Evolutionary conservation across 2,888 invertebrate genomes (phyloP), one percentile per base, ranked within the genome.

Genomic region (Mesochorus sp.): DNA sequence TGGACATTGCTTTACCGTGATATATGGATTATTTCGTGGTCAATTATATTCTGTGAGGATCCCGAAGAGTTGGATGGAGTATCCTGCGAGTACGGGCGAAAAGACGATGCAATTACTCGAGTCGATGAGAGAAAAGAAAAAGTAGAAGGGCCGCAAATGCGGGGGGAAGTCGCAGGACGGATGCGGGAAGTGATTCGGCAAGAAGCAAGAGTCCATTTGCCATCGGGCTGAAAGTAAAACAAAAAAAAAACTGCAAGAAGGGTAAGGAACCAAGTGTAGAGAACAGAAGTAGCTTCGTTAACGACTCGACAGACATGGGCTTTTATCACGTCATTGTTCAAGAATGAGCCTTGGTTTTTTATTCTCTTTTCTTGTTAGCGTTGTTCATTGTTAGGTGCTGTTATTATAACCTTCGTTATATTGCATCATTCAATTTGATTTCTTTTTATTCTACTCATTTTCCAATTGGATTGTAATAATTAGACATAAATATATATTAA

Each of bases 281-380:
- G 62, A 51, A 73, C 37, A 28, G 59, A 31, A 61, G 72, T 72
- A 71, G 71, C 55, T 26, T 77, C 67, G 72, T 77, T 77, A 71
- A 67, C 64, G 57, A 64, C 62, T 42, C 44, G 37, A 44, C 64
- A 55, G 51, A 12, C 64, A 49, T 37, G 64, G 80, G 82, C 85
- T 84, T 85, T 85, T 85, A 85, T 84, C 84, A 82, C 84, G 85
- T 84, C 85, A 82, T 85, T 82, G 84, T 82, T 85, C 81, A 55
- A 39, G 82, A 84, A 83, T 80, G 80, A 82, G 80, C 80, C 76
- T 12, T 47, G 14, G 21, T 28, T 31, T 6, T 26, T 62, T 42
- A 53, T 47, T 8, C 2, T 28, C 28, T 39, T 42, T 24, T 47
- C 67, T 67, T 47, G 68, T 68, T 61, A 75, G 24, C 67, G 21